Conservation (phyloP, 2,888 invertebrate species). For the Hemicrepidius hirtus region DNA sequence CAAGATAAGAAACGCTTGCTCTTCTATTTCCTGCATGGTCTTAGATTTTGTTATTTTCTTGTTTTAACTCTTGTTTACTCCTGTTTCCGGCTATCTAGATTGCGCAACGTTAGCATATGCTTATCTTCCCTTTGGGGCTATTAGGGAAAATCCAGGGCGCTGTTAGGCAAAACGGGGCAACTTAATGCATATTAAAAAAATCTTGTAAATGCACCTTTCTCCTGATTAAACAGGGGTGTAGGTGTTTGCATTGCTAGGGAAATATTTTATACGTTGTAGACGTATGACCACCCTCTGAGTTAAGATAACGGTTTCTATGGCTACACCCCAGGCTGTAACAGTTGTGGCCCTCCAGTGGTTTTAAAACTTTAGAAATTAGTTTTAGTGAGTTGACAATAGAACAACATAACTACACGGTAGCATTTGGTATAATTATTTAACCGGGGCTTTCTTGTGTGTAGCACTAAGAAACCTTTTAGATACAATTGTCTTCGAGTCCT, state of each 20-base stretch:
- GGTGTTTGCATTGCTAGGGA: slow-evolving; percentile 33
- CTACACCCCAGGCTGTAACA: slow-evolving; percentile 43
- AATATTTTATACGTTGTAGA: slow-evolving; percentile 39
- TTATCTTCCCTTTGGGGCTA: no score
- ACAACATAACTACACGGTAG: not conserved
- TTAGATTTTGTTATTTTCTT: no score
- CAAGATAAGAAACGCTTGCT: no score
- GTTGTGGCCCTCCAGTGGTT: slow-evolving; percentile 43
- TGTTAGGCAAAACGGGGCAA: not conserved
- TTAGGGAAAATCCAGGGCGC: no score
- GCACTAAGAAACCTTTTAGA: no score
- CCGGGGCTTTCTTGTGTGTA: no score
- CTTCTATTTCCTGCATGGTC: no score
- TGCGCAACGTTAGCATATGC: no score
- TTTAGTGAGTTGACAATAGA: slow-evolving; percentile 14
- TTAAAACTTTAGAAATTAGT: slow-evolving; percentile 43
- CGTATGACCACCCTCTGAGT: slow-evolving; percentile 40
- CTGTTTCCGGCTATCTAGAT: no score
- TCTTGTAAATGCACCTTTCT: slow-evolving; percentile 20
- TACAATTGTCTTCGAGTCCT: no score
- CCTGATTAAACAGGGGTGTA: slow-evolving; percentile 38
- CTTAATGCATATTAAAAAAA: slow-evolving; percentile 19
- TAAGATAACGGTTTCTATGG: slow-evolving; percentile 45
- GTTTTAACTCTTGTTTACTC: no score
- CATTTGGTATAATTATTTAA: not conserved